Evolutionary conservation across 2,113 vertebrate genomes (phyloP), one percentile per base, ranked within the genome.

Genomic region (Clarias macrocephalus): DNA sequence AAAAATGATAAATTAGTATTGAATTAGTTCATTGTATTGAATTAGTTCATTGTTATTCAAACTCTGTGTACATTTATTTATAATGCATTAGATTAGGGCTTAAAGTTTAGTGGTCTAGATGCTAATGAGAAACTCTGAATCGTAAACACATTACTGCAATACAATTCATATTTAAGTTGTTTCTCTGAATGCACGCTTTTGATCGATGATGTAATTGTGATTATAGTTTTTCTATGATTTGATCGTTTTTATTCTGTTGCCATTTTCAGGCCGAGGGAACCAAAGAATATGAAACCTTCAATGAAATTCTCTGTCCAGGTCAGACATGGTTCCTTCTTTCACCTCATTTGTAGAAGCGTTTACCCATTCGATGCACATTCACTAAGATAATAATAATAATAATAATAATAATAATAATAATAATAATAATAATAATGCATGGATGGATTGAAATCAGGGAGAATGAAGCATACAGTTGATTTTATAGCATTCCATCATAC

Each of bases 241-340:
- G 30, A 33, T 68, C 3, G 7, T 81, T n/a, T 62, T 76, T 82
- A 23, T 59, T 76, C 33, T 59, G 37, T 42, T 84, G 18, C 21
- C 30, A 13, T 82, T 25, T 66, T 87, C 23, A 96, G 95, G 94
- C 94, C 7, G 95, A 96, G 68, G 95, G 95, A 92, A 93, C 90
- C 0, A 92, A 93, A 1, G 87, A 94, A 86, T 93, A 90, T 68
- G 33, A 91, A 65, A 93, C 88, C 86, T 90, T 93, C 83, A 96
- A 95, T 62, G 91, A 91, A 13, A 90, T 95, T 15, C 89, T 95
- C 80, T 96, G 95, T 68, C 91, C 93, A 93, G 93, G 95, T 96
- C 85, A 92, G 88, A 25, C 37, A 28, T 37, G 9, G 25, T 18
- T 30, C n/a, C 56, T 16, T 16, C 25, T 6, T 19, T 30, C 25